Conservation (phyloP, 2,888 invertebrate species). For the Empis livida region DNA sequence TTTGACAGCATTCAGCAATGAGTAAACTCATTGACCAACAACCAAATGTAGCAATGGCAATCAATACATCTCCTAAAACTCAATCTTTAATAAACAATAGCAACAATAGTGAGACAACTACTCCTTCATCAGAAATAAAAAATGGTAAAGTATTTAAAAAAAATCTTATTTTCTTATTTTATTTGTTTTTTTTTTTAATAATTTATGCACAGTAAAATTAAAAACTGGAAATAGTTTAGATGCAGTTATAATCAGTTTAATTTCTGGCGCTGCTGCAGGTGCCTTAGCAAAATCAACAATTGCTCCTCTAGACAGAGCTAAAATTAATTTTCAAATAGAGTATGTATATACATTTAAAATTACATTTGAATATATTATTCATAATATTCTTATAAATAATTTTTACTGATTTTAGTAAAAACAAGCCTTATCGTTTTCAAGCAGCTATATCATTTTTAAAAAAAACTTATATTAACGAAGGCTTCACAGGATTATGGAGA, state of each 20-base stretch:
- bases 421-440: conserved; percentile 56
- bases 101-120: too few species aligned
- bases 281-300: conserved; percentile 91
- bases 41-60: too few species aligned
- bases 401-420: conserved; percentile 33
- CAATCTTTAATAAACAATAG: too few species aligned
- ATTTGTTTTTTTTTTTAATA: too few species aligned
- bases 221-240: neutral
- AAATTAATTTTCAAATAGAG: conserved; percentile 94
- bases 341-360: conserved; percentile 24
- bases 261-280: conserved; percentile 88
- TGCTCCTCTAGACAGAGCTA: conserved; percentile 93
- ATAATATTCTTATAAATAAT: neutral
- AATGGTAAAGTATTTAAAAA: too few species aligned
- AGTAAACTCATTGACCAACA: too few species aligned
- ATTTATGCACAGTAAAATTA: neutral
- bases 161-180: too few species aligned
- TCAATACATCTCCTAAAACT: too few species aligned
- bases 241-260: conserved; percentile 62
- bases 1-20: too few species aligned
- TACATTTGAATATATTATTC: too few species aligned
- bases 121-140: too few species aligned
- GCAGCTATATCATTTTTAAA: conserved; percentile 58
- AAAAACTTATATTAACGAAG: conserved; percentile 58
- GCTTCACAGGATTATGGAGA: conserved; percentile 78